Percentiles rank a stretch among this genome's conserved stretches.
These are phyloP conservation scores for Pachyseris speciosa DNA, from an alignment of 64 coral and sea anemone genomes.

Conservation along the genomic window DNA sequence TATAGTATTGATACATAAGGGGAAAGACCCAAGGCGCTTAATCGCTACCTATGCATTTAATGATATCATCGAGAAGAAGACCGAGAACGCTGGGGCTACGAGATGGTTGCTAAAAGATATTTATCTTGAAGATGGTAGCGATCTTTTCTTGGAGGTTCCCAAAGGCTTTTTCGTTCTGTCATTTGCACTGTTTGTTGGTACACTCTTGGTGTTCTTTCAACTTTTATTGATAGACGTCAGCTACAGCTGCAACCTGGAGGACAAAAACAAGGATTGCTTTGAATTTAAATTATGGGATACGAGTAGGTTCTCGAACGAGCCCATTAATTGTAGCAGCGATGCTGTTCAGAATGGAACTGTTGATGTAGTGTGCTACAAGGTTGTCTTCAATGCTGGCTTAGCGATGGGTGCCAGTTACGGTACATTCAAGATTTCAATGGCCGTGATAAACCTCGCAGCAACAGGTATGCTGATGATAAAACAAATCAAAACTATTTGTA, in stretches of 20 bases:
- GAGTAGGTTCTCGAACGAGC: not conserved
- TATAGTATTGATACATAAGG: not conserved
- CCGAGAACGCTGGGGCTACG: not conserved
- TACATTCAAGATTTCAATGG: not conserved
- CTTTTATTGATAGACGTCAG: not conserved
- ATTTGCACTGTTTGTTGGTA: not conserved
- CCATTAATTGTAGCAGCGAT: not conserved
- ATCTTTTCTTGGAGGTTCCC: not conserved
- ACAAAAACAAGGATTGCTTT: slow-evolving; percentile 26
- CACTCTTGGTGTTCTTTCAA: not conserved
- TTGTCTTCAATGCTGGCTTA: slow-evolving; percentile 9
- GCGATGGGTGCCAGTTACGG: slow-evolving; percentile 24
- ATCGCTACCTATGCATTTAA: not conserved
- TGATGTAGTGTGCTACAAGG: slow-evolving; percentile 2
- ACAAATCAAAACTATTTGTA: not conserved
- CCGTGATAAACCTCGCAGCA: not conserved
- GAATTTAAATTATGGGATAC: not conserved
- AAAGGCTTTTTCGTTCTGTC: not conserved
- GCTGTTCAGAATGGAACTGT: not conserved
- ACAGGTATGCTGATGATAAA: not conserved
- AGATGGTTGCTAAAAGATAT: not conserved
- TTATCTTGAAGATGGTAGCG: not conserved
- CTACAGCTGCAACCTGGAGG: not conserved
- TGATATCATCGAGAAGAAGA: not conserved
- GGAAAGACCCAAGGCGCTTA: not conserved